These are phyloP conservation scores for Takifugu flavidus DNA, from an alignment of 2,113 vertebrate genomes.

Conservation along the genomic window DNA sequence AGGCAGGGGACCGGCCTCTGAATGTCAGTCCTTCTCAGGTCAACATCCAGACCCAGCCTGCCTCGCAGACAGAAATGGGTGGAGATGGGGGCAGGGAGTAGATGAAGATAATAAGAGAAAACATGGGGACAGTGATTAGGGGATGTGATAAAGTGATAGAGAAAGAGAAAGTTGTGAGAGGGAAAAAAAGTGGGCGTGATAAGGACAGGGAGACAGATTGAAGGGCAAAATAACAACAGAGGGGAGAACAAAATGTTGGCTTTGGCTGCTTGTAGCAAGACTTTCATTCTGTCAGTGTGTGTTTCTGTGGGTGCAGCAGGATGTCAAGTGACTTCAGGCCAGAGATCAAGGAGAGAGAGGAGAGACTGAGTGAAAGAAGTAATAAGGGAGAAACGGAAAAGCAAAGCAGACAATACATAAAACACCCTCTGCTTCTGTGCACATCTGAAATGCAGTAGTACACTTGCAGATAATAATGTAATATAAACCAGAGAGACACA, in stretches of 20 bases:
- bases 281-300: slow-evolving; percentile 45
- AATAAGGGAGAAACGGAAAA: slow-evolving; percentile 23
- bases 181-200: slow-evolving; percentile 4
- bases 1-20: slow-evolving; percentile 74
- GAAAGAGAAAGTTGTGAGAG: slow-evolving; percentile 15
- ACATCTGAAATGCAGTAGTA: slow-evolving; percentile 29
- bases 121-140: slow-evolving; percentile 58
- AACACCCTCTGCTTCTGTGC: slow-evolving; percentile 10
- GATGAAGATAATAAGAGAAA: slow-evolving; percentile 56
- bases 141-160: slow-evolving; percentile 49
- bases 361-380: slow-evolving; percentile 24
- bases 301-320: slow-evolving; percentile 39
- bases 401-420: slow-evolving; percentile 8
- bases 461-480: slow-evolving; percentile 20
- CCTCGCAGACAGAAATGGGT: slow-evolving; percentile 43
- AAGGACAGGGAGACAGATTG: slow-evolving; percentile 18
- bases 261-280: slow-evolving; percentile 31
- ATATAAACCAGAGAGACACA: slow-evolving; percentile 21
- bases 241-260: slow-evolving; percentile 36
- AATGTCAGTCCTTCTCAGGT: slow-evolving; percentile 77
- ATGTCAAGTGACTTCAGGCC: slow-evolving; percentile 56
- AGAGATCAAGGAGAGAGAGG: slow-evolving; percentile 34
- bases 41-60: slow-evolving; percentile 61
- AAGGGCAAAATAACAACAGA: slow-evolving; percentile 26
- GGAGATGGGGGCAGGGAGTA: slow-evolving; percentile 16